Evolutionary conservation across 2,888 invertebrate genomes (phyloP), one percentile per base, ranked within the genome.

Genomic region (Lamellibrachia columna): DNA sequence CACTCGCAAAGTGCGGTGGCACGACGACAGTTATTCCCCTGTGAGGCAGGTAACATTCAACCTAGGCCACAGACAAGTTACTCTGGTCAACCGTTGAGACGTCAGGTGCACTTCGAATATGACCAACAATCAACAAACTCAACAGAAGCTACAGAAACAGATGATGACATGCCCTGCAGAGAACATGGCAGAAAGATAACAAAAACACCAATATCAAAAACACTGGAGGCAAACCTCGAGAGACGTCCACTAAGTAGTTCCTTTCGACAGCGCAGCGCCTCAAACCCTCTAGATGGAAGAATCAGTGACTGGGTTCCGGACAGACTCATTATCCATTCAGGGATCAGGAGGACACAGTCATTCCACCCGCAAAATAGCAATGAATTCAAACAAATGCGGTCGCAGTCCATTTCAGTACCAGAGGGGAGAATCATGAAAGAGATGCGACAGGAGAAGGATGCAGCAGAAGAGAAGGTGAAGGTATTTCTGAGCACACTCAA

Each of bases 381-480:
- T 15, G 75, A 75, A n/a, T 75, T 75, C 22, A 22, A 22, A 6
- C 15, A 15, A 75, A 4, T 22, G 6, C 22, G 75, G 22, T 75
- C 75, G 1, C 75, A 75, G 75, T 75, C 75, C 6, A 75, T 75
- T 15, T 22, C 75, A 40, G 9, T 28, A 7, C 11, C 6, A 7
- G 91, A 53, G 22, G 91, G 52, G 3, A n/a, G 52, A 90, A 58
- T 60, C 52, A 92, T 93, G 75, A 90, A 91, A 28, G 92, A 92
- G 92, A 92, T 92, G 55, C 93, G 92, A 90, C 91, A 93, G 60
- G 92, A 92, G 22, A 92, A 93, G 28, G 91, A 92, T 53, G 92
- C 90, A 90, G 92, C 92, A 53, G 92, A 92, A 8, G 92, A 92
- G 11, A 91, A 93, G 92, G 90, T 93, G 28, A 91, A 92, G 75